phyloP scores from a whole-genome alignment of 1,140 invertebrate species.

The Colletes latitarsis region DNA sequence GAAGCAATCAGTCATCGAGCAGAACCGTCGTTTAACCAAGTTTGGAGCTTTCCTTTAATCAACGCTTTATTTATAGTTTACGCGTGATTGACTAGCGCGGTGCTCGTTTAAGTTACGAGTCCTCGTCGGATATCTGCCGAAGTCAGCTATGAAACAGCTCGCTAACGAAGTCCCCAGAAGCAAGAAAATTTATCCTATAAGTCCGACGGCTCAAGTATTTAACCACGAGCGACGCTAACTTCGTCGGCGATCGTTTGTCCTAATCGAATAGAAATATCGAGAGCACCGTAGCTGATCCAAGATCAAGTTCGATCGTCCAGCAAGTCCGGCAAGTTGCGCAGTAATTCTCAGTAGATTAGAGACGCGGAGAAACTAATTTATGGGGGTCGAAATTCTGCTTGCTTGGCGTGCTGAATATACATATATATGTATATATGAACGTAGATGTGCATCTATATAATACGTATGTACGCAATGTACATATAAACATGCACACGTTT shows the following conservation, averaged over 20 bases:
- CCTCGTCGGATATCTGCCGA: constrained; percentile 23
- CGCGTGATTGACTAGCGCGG: constrained; percentile 17
- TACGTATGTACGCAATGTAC: neutral
- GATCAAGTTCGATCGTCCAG: constrained; percentile 60
- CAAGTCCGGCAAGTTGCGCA: constrained; percentile 56
- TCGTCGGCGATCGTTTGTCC: constrained; percentile 39
- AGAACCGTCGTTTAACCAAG: neutral
- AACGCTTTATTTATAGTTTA: constrained; percentile 37
- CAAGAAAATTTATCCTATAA: constrained; percentile 50
- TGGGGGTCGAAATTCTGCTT: constrained; percentile 54
- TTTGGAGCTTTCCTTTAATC: constrained; percentile 25
- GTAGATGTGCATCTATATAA: neutral
- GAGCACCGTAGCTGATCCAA: constrained; percentile 31
- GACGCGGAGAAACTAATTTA: constrained; percentile 59
- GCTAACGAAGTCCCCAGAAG: neutral
- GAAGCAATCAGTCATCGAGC: neutral
- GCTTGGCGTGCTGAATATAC: constrained; percentile 18
- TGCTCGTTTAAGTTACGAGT: constrained; percentile 32
- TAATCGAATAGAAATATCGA: constrained; percentile 56
- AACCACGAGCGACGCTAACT: constrained; percentile 45
- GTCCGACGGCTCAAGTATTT: constrained; percentile 54
- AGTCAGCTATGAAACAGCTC: neutral
- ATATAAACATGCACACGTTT: neutral
- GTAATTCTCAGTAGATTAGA: constrained; percentile 58
- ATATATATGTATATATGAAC: neutral